Conservation (phyloP, 2,888 invertebrate genomes). For the Heliconius charithonia region DNA sequence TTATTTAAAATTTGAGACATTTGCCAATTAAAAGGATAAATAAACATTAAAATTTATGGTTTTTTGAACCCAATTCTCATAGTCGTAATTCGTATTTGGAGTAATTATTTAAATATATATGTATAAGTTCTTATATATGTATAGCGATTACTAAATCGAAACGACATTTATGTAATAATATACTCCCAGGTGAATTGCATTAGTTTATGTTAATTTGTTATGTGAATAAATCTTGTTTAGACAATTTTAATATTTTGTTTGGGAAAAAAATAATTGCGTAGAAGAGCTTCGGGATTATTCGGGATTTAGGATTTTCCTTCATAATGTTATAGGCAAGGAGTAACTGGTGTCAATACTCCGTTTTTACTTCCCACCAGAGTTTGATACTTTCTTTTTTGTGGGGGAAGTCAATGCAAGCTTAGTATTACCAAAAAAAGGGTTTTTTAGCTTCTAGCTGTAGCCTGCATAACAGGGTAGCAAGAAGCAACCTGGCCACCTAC, state of each 20-base stretch:
- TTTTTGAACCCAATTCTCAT: conserved; percentile 1
- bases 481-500: no score
- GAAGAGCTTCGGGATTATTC: no score
- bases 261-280: no score
- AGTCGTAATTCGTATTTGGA: not conserved
- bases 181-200: conserved; percentile 29
- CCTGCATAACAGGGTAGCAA: no score
- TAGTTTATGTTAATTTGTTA: conserved; percentile 36
- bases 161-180: conserved; percentile 34
- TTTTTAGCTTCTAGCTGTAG: no score
- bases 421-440: no score
- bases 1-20: not conserved
- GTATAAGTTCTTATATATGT: not conserved
- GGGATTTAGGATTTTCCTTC: no score
- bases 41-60: not conserved
- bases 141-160: conserved; percentile 34
- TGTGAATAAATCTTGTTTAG: conserved; percentile 17
- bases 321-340: no score
- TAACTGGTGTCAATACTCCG: no score
- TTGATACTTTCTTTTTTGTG: no score
- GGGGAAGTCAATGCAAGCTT: no score
- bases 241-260: not conserved
- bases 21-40: not conserved
- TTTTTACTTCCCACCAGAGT: no score
- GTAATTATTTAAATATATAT: conserved; percentile 11